Base-by-base conservation (phyloP, 2,113 vertebrate genomes). In the Rana temporaria region DNA sequence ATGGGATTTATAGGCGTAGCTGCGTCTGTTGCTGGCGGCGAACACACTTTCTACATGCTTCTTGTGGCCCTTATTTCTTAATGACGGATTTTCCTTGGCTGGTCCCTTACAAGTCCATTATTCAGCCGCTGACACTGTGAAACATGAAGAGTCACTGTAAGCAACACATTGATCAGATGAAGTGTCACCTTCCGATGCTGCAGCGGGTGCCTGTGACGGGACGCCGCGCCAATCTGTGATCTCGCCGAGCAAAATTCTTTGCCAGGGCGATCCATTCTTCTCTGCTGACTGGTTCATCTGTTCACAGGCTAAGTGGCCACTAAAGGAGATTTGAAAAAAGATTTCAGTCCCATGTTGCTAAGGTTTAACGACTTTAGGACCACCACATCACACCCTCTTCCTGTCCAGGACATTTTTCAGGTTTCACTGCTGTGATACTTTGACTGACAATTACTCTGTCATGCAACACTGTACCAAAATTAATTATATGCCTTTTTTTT, bases 61-160 rank as follows among this genome's bases (percentile, higher is more conserved):
- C 15, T 5, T 38, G 24, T n/a, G 30, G 77, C 30, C 52, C 63
- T 42, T 79, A 42, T 38, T 59, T 79, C 60, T 79, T 79, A 68
- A 68, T 69, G 65, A 69, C 42, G 17, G 65, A 79, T 68, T 24
- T 59, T 79, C 63, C 53, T 79, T 68, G 77, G 77, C 48, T 24
- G 53, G 3, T 69, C 16, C n/a, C 11, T 42, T 30, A 32, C 16
- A 19, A 24, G 64, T 38, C 30, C 53, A 68, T 79, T 59, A 79
- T 59, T 68, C 65, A 57, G 17, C n/a, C 14, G 5, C 77, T 68
- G 77, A 79, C 77, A 42, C 17, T 19, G 7, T 22, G 77, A 8
- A 69, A 69, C 20, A 15, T 24, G 42, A 24, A 79, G 77, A 69
- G 38, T 68, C 65, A 34, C 42, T 68, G n/a, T n/a, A 17, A 34